Evolutionary conservation across 2,797 vertebrate genomes (phyloP).

Genomic region (Acomys russatus): DNA sequence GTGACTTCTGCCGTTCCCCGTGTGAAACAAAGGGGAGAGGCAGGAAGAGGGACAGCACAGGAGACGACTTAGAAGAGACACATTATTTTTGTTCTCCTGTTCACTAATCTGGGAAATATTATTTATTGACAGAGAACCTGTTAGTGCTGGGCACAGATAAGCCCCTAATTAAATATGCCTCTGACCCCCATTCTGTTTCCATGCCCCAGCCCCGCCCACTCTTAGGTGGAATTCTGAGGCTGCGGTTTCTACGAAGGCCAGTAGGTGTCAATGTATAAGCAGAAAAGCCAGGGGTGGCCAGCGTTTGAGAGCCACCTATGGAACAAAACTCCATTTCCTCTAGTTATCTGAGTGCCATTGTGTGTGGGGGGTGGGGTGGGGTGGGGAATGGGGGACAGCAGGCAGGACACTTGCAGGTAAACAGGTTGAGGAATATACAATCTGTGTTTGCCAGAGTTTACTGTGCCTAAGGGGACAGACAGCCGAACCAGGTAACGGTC

Average conservation of each 20-base stretch:
- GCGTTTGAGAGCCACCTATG: neutral
- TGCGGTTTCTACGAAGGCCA: conserved; percentile 64
- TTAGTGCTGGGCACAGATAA: neutral
- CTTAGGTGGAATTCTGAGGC: neutral
- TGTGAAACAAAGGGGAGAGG: conserved; percentile 15
- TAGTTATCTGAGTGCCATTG: conserved; percentile 9
- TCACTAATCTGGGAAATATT: neutral
- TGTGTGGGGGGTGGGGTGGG: neutral
- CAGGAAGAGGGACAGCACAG: neutral
- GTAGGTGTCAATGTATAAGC: conserved; percentile 81
- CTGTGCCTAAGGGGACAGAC: neutral
- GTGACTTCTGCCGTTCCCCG: neutral
- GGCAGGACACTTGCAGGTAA: neutral
- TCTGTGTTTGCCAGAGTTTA: neutral
- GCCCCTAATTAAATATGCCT: neutral
- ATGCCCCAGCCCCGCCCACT: neutral
- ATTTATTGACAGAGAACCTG: conserved; percentile 1
- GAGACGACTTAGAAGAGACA: neutral
- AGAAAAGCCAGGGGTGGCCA: conserved; percentile 30
- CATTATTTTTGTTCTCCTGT: neutral
- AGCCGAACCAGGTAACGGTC: neutral
- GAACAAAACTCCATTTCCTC: neutral
- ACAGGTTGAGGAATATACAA: neutral
- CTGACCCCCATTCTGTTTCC: neutral
- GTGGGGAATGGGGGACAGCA: neutral